Base-by-base conservation (phyloP, 1,140 invertebrate species). In the Hypsibius dujardini region DNA sequence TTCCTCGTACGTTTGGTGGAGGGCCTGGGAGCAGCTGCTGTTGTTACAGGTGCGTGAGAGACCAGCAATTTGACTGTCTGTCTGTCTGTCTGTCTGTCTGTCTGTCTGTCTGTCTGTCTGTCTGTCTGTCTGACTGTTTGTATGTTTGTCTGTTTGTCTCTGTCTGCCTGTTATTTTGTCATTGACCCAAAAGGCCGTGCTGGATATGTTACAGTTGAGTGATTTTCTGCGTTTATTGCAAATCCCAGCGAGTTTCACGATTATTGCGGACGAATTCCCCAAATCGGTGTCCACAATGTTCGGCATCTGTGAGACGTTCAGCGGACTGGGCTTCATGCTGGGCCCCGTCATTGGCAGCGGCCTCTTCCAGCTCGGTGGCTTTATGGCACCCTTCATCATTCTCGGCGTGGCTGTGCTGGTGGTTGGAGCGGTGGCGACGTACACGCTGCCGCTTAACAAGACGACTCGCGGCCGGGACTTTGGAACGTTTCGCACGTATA, bases 241-340 rank as follows among this genome's bases (percentile, higher is more conserved):
- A n/a, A 56, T 56, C 45, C 7, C 42, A 67, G 62, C 62, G 7
- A 67, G 62, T 67, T 67, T 67, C 62, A 67, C 62, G 62, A 42
- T 67, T 3, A 67, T 67, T 42, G 62, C 62, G 7, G 62, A 67
- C 62, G 62, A 14, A 67, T 67, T 67, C 42, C 62, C 62, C 62
- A 67, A 7, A 12, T 67, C 62, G 7, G 42, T 67, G 42, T 67
- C 62, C 3, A 67, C 62, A 7, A 67, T 67, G 62, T 67, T 67
- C 62, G 62, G 62, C 12, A 67, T 42, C 3, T 67, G 62, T 42
- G 62, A 67, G 42, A 67, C 62, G 12, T 67, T 67, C 62, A 67
- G 62, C 62, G 62, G 62, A 42, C 62, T 67, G 62, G 62, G 62
- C 42, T 67, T 67, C 62, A 67, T 67, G 62, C 7, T 67, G 62